phyloP scores from a whole-genome alignment of 2,113 vertebrate species.

The Pollimyrus isidori region DNA sequence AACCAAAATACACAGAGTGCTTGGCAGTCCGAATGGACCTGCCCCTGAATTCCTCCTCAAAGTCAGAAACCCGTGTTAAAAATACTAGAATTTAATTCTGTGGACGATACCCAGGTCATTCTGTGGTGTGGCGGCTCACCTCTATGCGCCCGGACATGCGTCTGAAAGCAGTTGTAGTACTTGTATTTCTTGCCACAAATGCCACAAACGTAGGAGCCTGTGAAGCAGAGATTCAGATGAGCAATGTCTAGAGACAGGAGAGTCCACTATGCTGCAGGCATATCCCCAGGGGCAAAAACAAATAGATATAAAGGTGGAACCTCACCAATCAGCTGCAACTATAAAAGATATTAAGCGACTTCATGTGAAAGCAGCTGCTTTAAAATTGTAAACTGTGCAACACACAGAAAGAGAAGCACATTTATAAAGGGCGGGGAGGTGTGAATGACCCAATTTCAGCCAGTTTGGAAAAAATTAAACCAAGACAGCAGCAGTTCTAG shows the following conservation, averaged over 20 bases:
- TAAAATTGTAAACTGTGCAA: not conserved
- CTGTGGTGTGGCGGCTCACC: slow-evolving; percentile 58
- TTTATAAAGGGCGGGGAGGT: not conserved
- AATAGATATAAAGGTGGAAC: not conserved
- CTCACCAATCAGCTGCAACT: not conserved
- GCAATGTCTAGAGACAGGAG: slow-evolving; percentile 27
- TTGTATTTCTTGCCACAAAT: slow-evolving; percentile 98
- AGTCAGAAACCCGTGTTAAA: not conserved
- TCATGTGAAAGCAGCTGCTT: not conserved
- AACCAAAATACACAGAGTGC: not conserved
- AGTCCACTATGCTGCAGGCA: not conserved
- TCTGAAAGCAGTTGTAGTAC: slow-evolving; percentile 99
- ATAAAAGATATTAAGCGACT: not conserved
- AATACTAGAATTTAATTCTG: not conserved
- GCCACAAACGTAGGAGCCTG: slow-evolving; percentile 92
- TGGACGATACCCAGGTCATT: not conserved
- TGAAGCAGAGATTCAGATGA: slow-evolving; percentile 26
- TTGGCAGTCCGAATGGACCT: not conserved
- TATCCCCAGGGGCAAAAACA: not conserved
- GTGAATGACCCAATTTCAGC: not conserved
- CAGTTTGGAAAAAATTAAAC: not conserved
- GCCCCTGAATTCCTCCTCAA: not conserved
- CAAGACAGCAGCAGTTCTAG: not conserved
- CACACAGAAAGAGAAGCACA: not conserved
- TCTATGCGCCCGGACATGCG: slow-evolving; percentile 91